Conservation (phyloP, 2,113 vertebrate species). For the Dicentrarchus labrax region DNA sequence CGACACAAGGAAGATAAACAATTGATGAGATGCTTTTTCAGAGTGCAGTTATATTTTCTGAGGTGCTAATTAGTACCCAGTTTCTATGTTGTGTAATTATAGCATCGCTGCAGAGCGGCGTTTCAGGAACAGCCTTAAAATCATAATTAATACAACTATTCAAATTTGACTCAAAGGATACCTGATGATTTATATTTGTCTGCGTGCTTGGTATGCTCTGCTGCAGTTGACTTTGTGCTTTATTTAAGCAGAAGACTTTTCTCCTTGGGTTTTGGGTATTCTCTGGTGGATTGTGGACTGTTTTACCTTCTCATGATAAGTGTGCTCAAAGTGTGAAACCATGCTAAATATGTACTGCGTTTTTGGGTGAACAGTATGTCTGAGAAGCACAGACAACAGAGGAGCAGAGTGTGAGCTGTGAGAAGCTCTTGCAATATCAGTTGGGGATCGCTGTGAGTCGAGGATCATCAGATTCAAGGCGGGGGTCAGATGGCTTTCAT, state of each 20-base stretch:
- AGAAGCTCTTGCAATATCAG: background rate
- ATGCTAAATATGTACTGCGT: background rate
- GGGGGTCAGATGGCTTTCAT: constrained; percentile 34
- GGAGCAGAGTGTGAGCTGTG: background rate
- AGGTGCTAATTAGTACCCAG: constrained; percentile 58
- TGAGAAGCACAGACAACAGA: background rate
- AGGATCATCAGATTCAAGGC: constrained; percentile 23
- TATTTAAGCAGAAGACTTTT: background rate
- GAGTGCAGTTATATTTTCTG: constrained; percentile 40
- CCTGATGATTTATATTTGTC: constrained; percentile 15
- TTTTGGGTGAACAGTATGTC: background rate
- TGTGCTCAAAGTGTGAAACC: background rate
- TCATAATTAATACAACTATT: constrained; percentile 53
- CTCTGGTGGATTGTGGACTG: background rate
- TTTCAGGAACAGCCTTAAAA: constrained; percentile 43
- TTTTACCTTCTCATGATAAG: background rate
- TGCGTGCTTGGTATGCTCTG: background rate
- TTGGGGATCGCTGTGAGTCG: background rate
- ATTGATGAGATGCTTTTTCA: constrained; percentile 53
- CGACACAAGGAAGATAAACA: constrained; percentile 43
- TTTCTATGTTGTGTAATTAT: constrained; percentile 45
- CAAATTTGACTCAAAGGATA: constrained; percentile 23
- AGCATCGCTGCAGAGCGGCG: constrained; percentile 20
- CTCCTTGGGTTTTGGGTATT: background rate
- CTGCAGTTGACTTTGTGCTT: background rate